A percentile compares a stretch with the other conserved stretches of the same genome.
These are phyloP conservation scores for Hirtodrosophila cameraria DNA, from an alignment of 2,888 invertebrate genomes.

Conservation along the genomic window DNA sequence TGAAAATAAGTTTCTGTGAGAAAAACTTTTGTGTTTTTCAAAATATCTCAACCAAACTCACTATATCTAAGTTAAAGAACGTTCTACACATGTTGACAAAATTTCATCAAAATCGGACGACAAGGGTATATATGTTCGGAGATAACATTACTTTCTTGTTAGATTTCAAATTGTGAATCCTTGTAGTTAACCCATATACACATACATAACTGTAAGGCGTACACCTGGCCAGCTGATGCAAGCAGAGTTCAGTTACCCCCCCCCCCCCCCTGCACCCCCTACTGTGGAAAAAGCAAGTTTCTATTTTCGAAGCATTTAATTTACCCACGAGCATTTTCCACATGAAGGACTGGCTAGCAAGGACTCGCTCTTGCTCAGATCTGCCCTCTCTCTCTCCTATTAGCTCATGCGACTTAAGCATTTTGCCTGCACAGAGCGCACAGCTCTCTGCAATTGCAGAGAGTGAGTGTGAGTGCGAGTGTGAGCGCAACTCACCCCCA, in stretches of 20 bases:
- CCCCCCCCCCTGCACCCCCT: neutral
- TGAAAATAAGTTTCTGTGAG: too few relatives aligned
- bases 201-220: neutral
- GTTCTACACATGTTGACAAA: too few relatives aligned
- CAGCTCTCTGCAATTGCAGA: too few relatives aligned
- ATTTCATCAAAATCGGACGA: too few relatives aligned
- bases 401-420: constrained; percentile 74
- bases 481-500: constrained; percentile 55
- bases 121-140: too few relatives aligned
- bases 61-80: too few relatives aligned
- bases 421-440: constrained; percentile 52
- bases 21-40: too few relatives aligned
- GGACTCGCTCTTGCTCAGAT: constrained; percentile 23
- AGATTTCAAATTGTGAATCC: neutral
- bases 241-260: constrained; percentile 32
- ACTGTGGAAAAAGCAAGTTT: constrained; percentile 39
- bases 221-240: constrained; percentile 50
- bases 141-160: too few relatives aligned
- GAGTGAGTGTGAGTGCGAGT: neutral
- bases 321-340: constrained; percentile 57
- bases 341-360: constrained; percentile 52
- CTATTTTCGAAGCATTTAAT: constrained; percentile 30
- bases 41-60: too few relatives aligned
- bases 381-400: constrained; percentile 34
- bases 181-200: neutral